A percentile compares a stretch with the other conserved stretches of the same genome.
These are phyloP conservation scores for Ladona fulva DNA, from an alignment of 1,140 invertebrate genomes.

Conservation along the genomic window DNA sequence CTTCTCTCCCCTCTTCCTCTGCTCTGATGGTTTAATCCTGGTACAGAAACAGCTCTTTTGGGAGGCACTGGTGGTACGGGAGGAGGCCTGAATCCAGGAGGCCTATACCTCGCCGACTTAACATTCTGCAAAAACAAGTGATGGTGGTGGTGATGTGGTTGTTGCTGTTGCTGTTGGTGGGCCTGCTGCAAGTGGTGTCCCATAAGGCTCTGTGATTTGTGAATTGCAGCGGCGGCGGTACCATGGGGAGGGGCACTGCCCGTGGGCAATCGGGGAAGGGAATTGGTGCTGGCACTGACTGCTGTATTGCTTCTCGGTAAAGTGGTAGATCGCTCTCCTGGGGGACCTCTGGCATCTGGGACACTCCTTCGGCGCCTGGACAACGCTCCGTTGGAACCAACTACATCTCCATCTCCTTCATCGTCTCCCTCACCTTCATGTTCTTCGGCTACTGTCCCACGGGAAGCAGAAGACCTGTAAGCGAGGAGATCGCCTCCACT, in stretches of 20 bases:
- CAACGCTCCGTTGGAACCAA: constrained; percentile 33
- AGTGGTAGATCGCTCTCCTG: constrained; percentile 50
- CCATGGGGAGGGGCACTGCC: constrained; percentile 42
- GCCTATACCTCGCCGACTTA: constrained; percentile 75
- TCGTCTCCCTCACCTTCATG: neutral
- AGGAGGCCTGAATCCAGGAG: constrained; percentile 60
- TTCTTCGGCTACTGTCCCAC: neutral
- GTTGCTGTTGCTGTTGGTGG: constrained; percentile 20
- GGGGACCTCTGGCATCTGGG: constrained; percentile 54
- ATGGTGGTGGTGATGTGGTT: constrained; percentile 14
- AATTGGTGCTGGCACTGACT: constrained; percentile 56
- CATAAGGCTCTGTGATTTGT: constrained; percentile 51
- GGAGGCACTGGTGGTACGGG: constrained; percentile 36
- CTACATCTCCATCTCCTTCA: constrained; percentile 38
- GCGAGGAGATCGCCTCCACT: constrained; percentile 15
- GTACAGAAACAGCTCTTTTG: constrained; percentile 60
- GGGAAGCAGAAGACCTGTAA: neutral
- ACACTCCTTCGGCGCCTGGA: constrained; percentile 52
- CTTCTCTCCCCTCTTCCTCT: constrained; percentile 32
- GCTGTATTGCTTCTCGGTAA: constrained; percentile 46
- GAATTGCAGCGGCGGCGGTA: constrained; percentile 41
- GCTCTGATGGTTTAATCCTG: constrained; percentile 49
- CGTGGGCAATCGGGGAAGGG: constrained; percentile 59
- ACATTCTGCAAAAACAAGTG: constrained; percentile 52
- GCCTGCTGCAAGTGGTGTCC: constrained; percentile 33